phyloP scores from a whole-genome alignment of 2,797 vertebrate genomes.

The Peromyscus melanophrys region DNA sequence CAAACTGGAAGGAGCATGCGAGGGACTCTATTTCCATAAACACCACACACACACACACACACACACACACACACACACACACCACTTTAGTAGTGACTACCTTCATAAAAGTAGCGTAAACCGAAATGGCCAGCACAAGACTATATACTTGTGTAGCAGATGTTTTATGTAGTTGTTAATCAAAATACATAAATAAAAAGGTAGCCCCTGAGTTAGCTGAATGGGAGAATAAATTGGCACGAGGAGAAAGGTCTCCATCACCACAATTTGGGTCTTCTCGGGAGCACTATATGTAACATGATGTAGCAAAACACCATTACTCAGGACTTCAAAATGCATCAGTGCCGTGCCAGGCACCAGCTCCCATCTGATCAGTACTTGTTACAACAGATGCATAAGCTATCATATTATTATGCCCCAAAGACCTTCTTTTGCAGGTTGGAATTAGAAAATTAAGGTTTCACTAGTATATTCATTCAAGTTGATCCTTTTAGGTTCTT shows the following conservation, averaged over 20 bases:
- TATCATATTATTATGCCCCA: constrained; percentile 79
- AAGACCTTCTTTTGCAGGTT: constrained; percentile 82
- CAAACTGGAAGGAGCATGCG: constrained; percentile 45
- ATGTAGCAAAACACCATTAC: constrained; percentile 70
- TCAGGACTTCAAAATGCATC: constrained; percentile 70
- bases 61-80: not conserved
- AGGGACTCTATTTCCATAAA: constrained; percentile 15
- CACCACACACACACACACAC: not conserved
- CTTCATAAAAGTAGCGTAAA: constrained; percentile 43
- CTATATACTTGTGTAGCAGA: constrained; percentile 71
- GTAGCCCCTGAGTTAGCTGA: constrained; percentile 66
- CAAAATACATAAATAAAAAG: constrained; percentile 86
- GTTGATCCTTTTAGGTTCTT: constrained; percentile 80
- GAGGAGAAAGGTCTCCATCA: constrained; percentile 10
- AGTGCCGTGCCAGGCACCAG: not conserved
- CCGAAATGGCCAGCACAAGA: constrained; percentile 70
- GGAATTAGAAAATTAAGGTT: constrained; percentile 85
- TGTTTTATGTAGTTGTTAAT: constrained; percentile 85
- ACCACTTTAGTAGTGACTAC: too few species aligned
- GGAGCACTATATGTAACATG: not conserved
- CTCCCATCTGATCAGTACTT: not conserved
- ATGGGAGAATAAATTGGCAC: not conserved
- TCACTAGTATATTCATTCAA: constrained; percentile 79
- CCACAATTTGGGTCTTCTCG: not conserved
- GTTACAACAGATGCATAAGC: not conserved